Evolutionary conservation across 2,113 vertebrate genomes (phyloP).

Genomic region (Egretta garzetta): DNA sequence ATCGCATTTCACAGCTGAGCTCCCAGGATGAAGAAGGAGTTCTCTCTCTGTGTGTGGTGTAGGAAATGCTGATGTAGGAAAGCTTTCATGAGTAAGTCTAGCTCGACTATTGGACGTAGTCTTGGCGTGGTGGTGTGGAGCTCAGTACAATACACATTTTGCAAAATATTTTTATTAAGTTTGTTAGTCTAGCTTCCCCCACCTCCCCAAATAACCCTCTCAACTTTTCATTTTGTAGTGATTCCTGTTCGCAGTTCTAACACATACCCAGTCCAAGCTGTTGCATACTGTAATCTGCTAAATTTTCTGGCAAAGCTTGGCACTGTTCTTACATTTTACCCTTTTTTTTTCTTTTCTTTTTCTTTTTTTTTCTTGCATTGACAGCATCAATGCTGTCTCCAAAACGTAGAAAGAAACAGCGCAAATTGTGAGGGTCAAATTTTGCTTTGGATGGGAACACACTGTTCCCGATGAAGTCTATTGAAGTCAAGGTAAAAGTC

Average conservation of each 20-base stretch:
- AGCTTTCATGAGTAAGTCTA: neutral
- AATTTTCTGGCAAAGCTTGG: neutral
- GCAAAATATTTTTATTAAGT: neutral
- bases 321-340: neutral
- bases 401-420: neutral
- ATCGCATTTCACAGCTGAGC: neutral
- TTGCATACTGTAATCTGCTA: neutral
- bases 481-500: neutral
- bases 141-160: neutral
- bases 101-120: neutral
- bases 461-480: neutral
- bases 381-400: neutral
- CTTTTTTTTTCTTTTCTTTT: neutral
- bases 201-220: neutral
- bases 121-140: accelerated
- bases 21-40: neutral
- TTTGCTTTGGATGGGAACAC: neutral
- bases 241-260: neutral
- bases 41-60: accelerated
- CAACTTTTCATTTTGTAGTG: neutral
- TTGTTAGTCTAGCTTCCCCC: neutral
- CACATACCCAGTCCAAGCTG: constrained; percentile 23
- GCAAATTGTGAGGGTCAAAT: neutral
- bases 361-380: neutral
- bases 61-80: neutral